These are phyloP conservation scores for Podotricha telesiphe DNA, from an alignment of 2,888 invertebrate species.

Conservation along the genomic window DNA sequence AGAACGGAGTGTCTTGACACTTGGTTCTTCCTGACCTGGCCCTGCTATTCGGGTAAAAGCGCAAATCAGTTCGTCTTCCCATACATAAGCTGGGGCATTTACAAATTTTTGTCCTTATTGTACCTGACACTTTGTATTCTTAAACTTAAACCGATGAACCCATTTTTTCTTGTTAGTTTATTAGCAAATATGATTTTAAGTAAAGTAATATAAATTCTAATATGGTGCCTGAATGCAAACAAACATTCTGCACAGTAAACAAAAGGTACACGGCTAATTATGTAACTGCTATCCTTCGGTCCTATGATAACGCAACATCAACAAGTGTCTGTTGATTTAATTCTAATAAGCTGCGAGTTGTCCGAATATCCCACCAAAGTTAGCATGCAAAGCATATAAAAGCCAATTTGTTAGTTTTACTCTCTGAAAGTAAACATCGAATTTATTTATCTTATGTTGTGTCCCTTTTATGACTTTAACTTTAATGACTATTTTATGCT, in stretches of 20 bases:
- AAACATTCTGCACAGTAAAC: neutral
- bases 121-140: no score
- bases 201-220: neutral
- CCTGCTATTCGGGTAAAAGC: no score
- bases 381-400: conserved; percentile 28
- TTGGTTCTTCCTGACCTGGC: no score
- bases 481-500: conserved; percentile 11
- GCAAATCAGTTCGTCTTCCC: no score
- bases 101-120: no score
- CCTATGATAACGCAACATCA: conserved; percentile 19
- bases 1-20: no score
- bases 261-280: neutral
- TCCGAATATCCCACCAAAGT: conserved; percentile 14
- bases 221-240: neutral
- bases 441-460: conserved; percentile 16
- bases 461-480: neutral
- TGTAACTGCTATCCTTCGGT: conserved; percentile 11
- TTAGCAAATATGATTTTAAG: neutral
- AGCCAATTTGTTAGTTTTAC: conserved; percentile 30
- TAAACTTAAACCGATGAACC: neutral
- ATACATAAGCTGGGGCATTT: no score
- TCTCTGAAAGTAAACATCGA: conserved; percentile 26
- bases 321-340: conserved; percentile 31
- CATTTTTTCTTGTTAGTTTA: neutral
- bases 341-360: conserved; percentile 25